These are phyloP conservation scores for Tenthredo livida DNA, from an alignment of 2,888 invertebrate species.

Conservation along the genomic window DNA sequence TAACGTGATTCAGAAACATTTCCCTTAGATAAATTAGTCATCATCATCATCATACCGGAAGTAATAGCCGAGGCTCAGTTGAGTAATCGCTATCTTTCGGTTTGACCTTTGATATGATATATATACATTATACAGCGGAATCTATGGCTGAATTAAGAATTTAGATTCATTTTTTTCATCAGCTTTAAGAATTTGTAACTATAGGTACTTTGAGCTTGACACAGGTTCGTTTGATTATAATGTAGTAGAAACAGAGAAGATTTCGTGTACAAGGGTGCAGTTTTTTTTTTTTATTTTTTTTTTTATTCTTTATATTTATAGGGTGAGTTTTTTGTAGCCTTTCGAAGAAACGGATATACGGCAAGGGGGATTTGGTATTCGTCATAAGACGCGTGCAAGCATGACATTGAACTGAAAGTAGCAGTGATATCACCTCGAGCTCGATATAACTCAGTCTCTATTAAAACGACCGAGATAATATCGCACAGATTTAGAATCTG, in stretches of 20 bases:
- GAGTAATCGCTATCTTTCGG: slow-evolving; percentile 2
- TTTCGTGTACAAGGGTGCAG: neutral
- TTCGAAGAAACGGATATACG: neutral
- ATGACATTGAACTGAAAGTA: slow-evolving; percentile 52
- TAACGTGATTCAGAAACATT: slow-evolving; percentile 18
- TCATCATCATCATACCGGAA: neutral
- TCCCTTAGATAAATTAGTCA: neutral
- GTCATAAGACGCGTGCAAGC: slow-evolving; percentile 5
- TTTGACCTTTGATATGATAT: neutral
- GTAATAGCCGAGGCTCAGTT: neutral
- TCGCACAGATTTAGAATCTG: slow-evolving; percentile 44
- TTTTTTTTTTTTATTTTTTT: neutral
- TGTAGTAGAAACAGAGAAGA: neutral
- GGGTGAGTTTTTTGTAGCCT: neutral
- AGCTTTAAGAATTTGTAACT: neutral
- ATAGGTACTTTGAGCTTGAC: neutral
- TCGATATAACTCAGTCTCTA: slow-evolving; percentile 53
- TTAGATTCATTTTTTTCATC: too few species aligned
- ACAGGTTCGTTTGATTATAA: neutral
- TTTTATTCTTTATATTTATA: neutral
- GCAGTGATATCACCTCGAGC: slow-evolving; percentile 54
- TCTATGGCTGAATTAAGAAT: too few species aligned
- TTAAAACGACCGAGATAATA: slow-evolving; percentile 52
- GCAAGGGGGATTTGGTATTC: neutral
- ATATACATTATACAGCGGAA: neutral